Percentiles rank a stretch among this genome's conserved stretches.
Evolutionary conservation across 2,888 invertebrate species (phyloP).

Genomic region (Tortrix viridana): DNA sequence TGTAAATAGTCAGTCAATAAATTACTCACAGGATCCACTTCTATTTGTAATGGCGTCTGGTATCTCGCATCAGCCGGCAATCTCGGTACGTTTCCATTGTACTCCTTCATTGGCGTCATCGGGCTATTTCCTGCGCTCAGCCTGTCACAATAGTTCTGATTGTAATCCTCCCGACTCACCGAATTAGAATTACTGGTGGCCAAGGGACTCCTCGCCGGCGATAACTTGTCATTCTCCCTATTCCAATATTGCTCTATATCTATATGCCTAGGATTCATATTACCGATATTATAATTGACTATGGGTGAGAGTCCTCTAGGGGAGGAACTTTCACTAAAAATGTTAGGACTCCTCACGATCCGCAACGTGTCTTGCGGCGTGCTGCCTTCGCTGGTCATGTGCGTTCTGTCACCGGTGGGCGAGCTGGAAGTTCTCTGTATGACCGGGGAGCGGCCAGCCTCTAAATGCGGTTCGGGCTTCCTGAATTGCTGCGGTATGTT

Average conservation of each 20-base stretch:
- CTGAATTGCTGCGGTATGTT: constrained; percentile 68
- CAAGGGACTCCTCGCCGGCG: constrained; percentile 65
- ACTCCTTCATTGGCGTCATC: constrained; percentile 62
- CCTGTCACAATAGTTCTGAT: constrained; percentile 75
- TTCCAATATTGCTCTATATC: constrained; percentile 76
- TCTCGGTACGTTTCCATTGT: constrained; percentile 69
- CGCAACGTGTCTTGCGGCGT: constrained; percentile 69
- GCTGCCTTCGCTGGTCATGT: constrained; percentile 56
- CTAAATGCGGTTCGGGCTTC: constrained; percentile 52
- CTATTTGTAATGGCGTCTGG: constrained; percentile 84
- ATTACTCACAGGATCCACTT: constrained; percentile 88
- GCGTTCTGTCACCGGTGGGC: constrained; percentile 53
- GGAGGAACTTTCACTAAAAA: constrained; percentile 76
- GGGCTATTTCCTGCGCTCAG: constrained; percentile 69
- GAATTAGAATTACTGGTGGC: constrained; percentile 65
- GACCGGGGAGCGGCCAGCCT: constrained; percentile 59
- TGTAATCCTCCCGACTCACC: constrained; percentile 68
- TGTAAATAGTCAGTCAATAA: not conserved
- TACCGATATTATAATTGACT: constrained; percentile 79
- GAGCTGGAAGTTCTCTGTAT: constrained; percentile 69
- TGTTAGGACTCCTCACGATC: constrained; percentile 66
- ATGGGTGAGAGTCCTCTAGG: constrained; percentile 76
- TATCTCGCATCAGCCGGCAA: constrained; percentile 65
- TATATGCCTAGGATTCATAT: constrained; percentile 79
- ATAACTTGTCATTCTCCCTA: constrained; percentile 66